Percentiles rank a stretch among this genome's conserved stretches.
phyloP scores from a whole-genome alignment of 1,140 invertebrate genomes.

The Hypsibius dujardini region DNA sequence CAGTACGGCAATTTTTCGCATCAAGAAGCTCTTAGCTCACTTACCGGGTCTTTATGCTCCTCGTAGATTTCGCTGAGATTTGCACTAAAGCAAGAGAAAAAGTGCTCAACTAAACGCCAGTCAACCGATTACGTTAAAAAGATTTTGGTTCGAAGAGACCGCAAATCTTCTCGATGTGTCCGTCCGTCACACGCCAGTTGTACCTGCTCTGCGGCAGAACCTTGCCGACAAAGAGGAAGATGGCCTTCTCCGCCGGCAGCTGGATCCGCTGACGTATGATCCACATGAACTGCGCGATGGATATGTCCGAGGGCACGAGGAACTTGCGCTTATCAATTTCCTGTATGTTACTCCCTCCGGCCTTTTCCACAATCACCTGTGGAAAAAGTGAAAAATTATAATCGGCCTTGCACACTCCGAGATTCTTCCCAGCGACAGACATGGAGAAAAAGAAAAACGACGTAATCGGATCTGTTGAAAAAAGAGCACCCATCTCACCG shows the following conservation, averaged over 20 bases:
- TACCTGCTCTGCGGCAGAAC: slow-evolving; percentile 37
- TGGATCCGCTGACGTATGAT: slow-evolving; percentile 38
- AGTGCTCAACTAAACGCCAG: slow-evolving; percentile 18
- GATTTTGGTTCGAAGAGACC: slow-evolving; percentile 19
- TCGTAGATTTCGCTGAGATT: slow-evolving; percentile 37
- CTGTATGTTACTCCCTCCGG: slow-evolving; percentile 34
- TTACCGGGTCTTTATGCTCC: slow-evolving; percentile 33
- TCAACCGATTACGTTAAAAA: slow-evolving; percentile 19
- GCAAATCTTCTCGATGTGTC: neutral
- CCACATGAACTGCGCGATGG: slow-evolving; percentile 41
- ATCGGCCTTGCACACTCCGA: no score
- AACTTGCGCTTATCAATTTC: slow-evolving; percentile 39
- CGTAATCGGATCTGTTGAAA: no score
- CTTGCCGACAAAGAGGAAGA: slow-evolving; percentile 38
- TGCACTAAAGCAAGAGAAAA: slow-evolving; percentile 28
- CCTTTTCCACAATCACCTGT: slow-evolving; percentile 38
- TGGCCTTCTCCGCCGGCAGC: slow-evolving; percentile 35
- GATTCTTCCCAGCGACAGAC: no score
- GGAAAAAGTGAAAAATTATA: no score
- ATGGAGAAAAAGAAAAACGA: no score
- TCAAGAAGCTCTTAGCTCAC: slow-evolving; percentile 2
- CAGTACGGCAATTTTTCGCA: neutral
- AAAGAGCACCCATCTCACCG: no score
- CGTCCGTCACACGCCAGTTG: slow-evolving; percentile 12
- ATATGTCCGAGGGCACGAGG: slow-evolving; percentile 37